These are phyloP conservation scores for Limenitis camilla DNA, from an alignment of 2,888 invertebrate genomes.

Conservation along the genomic window DNA sequence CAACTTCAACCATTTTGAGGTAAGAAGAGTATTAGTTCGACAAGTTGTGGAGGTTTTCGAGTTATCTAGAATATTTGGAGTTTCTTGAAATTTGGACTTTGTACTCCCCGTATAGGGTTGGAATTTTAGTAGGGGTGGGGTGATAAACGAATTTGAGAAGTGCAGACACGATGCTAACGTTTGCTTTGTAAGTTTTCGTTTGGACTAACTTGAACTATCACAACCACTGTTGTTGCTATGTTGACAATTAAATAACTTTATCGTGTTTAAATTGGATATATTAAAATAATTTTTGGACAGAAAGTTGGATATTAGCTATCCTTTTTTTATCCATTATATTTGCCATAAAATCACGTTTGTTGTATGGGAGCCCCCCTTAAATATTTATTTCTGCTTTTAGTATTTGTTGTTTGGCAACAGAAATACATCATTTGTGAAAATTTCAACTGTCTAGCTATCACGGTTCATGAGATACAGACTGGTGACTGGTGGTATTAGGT, in stretches of 20 bases:
- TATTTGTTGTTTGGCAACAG: too few relatives aligned
- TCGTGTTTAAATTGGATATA: not conserved
- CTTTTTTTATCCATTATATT: too few relatives aligned
- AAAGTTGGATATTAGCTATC: too few relatives aligned
- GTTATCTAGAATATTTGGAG: constrained; percentile 43
- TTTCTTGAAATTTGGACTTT: constrained; percentile 13
- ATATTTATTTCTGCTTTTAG: too few relatives aligned
- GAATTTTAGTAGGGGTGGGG: not conserved
- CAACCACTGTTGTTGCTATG: constrained; percentile 1
- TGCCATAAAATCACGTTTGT: too few relatives aligned
- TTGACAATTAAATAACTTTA: not conserved
- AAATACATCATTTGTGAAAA: too few relatives aligned
- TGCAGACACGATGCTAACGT: constrained; percentile 14
- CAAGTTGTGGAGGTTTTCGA: constrained; percentile 59
- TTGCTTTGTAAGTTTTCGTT: constrained; percentile 20
- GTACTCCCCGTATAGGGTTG: constrained; percentile 4
- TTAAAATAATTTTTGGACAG: not conserved
- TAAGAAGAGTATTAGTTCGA: constrained; percentile 67
- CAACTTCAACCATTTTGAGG: constrained; percentile 64
- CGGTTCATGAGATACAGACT: too few relatives aligned
- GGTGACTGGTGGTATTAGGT: too few relatives aligned
- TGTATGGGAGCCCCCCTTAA: too few relatives aligned
- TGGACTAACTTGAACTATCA: constrained; percentile 10
- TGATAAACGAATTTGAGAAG: constrained; percentile 19
- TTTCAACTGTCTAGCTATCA: too few relatives aligned